Evolutionary conservation across 2,113 vertebrate genomes (phyloP).

Genomic region (Eulemur rufifrons): DNA sequence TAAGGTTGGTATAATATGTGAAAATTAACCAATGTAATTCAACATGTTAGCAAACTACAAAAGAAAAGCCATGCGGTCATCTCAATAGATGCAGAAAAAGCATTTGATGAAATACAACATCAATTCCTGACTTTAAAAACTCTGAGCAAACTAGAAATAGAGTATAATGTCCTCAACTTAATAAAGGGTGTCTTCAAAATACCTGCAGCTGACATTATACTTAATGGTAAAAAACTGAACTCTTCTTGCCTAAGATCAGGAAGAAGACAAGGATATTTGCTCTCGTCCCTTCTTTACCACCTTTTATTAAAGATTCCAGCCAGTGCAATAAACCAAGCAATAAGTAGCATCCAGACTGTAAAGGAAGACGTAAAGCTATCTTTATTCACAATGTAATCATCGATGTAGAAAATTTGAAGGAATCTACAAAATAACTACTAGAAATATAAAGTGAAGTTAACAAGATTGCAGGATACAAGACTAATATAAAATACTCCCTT

Average conservation of each 20-base stretch:
- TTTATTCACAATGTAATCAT: not conserved
- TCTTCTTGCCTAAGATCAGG: not conserved
- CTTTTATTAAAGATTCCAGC: not conserved
- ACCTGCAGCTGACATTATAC: not conserved
- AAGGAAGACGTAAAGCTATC: not conserved
- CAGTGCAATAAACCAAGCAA: not conserved
- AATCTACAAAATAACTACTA: not conserved
- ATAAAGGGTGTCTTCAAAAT: not conserved
- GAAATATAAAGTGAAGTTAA: not conserved
- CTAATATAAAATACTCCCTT: not conserved
- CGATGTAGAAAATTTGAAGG: not conserved
- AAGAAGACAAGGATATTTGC: not conserved
- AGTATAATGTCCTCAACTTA: not conserved
- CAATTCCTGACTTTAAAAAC: not conserved
- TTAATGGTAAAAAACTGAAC: not conserved
- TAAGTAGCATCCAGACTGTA: not conserved
- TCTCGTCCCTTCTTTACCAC: not conserved
- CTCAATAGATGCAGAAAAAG: not conserved
- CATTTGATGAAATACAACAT: not conserved
- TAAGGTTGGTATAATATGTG: not conserved
- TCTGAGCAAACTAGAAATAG: not conserved
- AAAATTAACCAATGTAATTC: not conserved
- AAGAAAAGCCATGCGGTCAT: not conserved
- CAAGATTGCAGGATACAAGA: not conserved
- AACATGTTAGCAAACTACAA: not conserved